phyloP scores from a whole-genome alignment of 2,888 invertebrate genomes.

The Eristalis pertinax region DNA sequence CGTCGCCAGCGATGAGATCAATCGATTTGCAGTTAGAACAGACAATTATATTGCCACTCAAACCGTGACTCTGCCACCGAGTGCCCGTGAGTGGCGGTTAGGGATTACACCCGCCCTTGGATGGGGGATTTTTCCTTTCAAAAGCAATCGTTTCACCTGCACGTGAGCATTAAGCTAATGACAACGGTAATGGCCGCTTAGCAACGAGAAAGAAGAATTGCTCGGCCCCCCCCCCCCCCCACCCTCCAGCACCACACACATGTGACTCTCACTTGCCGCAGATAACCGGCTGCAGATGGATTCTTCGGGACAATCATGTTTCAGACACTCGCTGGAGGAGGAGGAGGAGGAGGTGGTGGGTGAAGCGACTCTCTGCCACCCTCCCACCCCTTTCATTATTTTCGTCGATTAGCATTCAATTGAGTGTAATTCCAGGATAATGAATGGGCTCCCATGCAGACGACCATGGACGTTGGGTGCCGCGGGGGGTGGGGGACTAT shows the following conservation, averaged over 20 bases:
- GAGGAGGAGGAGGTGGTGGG: neutral
- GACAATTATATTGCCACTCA: no score
- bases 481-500: no score
- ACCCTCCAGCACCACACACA: no score
- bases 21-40: neutral
- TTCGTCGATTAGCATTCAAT: conserved; percentile 53
- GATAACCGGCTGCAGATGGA: neutral
- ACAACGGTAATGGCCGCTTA: conserved; percentile 7
- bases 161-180: conserved; percentile 29
- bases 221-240: neutral
- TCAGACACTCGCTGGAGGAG: neutral
- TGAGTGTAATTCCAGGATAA: conserved; percentile 29
- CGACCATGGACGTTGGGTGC: neutral
- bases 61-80: neutral
- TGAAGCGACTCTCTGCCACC: neutral
- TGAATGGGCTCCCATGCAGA: neutral
- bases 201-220: neutral
- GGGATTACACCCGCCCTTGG: neutral
- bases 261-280: neutral
- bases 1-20: no score
- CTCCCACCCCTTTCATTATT: conserved; percentile 29
- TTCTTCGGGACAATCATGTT: neutral
- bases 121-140: conserved; percentile 4
- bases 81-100: neutral
- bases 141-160: neutral